phyloP scores from a whole-genome alignment of 2,888 invertebrate species.

The Tetropium fuscum region DNA sequence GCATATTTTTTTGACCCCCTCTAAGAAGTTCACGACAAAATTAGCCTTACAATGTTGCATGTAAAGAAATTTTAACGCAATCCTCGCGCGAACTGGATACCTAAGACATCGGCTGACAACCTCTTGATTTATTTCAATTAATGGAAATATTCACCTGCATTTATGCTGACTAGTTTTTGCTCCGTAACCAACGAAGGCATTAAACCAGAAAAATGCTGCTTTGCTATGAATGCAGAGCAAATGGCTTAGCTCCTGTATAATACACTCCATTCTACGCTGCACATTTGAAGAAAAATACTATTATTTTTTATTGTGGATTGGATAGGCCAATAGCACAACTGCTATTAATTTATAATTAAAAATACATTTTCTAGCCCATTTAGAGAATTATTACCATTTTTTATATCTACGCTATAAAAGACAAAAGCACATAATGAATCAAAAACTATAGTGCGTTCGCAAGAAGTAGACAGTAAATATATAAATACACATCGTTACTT shows the following conservation, averaged over 20 bases:
- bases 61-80: slow-evolving; percentile 35
- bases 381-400: too few relatives aligned
- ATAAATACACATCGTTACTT: too few relatives aligned
- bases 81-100: slow-evolving; percentile 25
- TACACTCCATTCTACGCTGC: slow-evolving; percentile 36
- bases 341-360: too few relatives aligned
- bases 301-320: slow-evolving; percentile 17
- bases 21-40: too few relatives aligned
- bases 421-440: too few relatives aligned
- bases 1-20: too few relatives aligned
- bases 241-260: slow-evolving; percentile 41
- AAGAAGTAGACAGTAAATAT: too few relatives aligned
- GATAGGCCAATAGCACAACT: too few relatives aligned
- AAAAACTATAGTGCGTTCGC: too few relatives aligned
- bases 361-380: too few relatives aligned
- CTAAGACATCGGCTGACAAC: slow-evolving; percentile 38
- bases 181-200: slow-evolving; percentile 56
- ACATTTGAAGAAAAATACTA: slow-evolving; percentile 42
- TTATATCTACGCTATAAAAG: too few relatives aligned
- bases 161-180: slow-evolving; percentile 57
- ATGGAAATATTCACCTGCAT: slow-evolving; percentile 64
- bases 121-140: slow-evolving; percentile 64
- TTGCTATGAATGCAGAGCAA: slow-evolving; percentile 48
- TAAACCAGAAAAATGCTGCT: slow-evolving; percentile 58
- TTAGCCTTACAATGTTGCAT: slow-evolving; percentile 35